A percentile compares a stretch with the other conserved stretches of the same genome.
phyloP scores from a whole-genome alignment of 2,113 vertebrate species.

The Psilopogon haemacephalus region DNA sequence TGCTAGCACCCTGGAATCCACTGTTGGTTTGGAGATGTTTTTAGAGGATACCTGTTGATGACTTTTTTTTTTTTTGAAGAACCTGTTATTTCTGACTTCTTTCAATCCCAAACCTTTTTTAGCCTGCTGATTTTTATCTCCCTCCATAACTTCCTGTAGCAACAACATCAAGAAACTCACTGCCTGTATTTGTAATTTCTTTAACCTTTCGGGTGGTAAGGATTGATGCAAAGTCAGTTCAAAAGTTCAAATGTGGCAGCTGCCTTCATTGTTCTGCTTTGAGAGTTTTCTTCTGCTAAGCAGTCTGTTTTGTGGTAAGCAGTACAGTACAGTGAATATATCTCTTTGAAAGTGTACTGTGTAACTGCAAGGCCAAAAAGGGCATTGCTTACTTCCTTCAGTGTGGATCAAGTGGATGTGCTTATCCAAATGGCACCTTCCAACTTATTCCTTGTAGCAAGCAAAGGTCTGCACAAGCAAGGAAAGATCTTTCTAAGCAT shows the following conservation, averaged over 20 bases:
- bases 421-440: not conserved
- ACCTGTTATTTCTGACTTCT: not conserved
- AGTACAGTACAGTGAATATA: not conserved
- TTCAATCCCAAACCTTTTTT: not conserved
- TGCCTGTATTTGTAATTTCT: not conserved
- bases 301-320: not conserved
- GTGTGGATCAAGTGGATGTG: not conserved
- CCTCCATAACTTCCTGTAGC: not conserved
- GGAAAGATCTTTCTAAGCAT: constrained; percentile 30
- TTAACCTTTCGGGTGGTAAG: not conserved
- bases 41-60: not conserved
- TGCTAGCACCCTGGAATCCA: not conserved
- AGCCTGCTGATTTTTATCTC: not conserved
- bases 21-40: not conserved
- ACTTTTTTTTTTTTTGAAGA: not conserved
- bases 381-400: not conserved
- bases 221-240: not conserved
- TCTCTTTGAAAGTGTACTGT: not conserved
- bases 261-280: not conserved
- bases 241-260: not conserved
- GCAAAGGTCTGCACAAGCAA: constrained; percentile 13
- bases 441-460: not conserved
- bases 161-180: not conserved
- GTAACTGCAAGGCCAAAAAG: not conserved
- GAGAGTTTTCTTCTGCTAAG: not conserved